Conservation (phyloP, 2,797 vertebrate genomes). For the Oophaga sylvatica region DNA sequence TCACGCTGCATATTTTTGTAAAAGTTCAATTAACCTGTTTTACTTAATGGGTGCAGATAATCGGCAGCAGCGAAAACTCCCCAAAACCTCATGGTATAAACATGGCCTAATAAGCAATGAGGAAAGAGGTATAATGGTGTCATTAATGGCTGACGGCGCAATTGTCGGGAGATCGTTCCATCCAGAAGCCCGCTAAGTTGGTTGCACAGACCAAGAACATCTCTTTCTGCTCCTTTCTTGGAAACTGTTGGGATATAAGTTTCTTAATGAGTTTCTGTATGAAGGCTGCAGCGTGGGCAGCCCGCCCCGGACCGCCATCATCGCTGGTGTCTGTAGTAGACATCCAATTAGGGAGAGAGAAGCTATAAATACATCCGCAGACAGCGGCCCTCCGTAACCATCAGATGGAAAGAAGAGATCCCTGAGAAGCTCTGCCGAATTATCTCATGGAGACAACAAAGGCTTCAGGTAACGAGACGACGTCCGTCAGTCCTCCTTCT, state of each 20-base stretch:
- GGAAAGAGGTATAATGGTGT: neutral
- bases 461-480: constrained; percentile 3
- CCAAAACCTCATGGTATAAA: no score
- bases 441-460: neutral
- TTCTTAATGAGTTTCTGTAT: constrained; percentile 49
- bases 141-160: neutral
- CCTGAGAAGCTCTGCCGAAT: neutral
- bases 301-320: constrained; percentile 25
- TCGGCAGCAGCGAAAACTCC: no score
- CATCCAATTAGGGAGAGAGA: constrained; percentile 54
- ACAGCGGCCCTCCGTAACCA: constrained; percentile 36
- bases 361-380: constrained; percentile 59
- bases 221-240: constrained; percentile 14
- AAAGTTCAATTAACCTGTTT: no score
- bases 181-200: neutral
- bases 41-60: no score
- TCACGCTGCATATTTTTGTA: no score
- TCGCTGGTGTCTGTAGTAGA: constrained; percentile 52
- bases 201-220: neutral
- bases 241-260: constrained; percentile 15
- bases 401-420: constrained; percentile 4
- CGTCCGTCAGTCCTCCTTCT: neutral
- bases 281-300: constrained; percentile 6
- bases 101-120: no score
- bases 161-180: neutral